Evolutionary conservation across 2,888 invertebrate species (phyloP).

Genomic region (Latrodectus elegans): DNA sequence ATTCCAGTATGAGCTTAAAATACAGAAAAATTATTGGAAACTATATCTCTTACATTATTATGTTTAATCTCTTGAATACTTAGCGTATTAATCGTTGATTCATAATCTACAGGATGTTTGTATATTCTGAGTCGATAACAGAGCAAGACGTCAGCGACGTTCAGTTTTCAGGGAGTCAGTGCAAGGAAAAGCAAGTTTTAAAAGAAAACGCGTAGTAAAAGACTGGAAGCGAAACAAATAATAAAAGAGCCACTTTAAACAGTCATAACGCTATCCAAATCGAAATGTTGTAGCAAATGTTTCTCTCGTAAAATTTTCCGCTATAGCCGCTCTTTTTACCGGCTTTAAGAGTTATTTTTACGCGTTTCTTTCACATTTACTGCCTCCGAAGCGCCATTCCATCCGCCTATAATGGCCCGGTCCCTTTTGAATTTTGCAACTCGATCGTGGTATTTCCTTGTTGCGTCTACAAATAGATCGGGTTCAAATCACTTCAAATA

Average conservation of each 20-base stretch:
- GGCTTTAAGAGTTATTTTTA: slow-evolving; percentile 63
- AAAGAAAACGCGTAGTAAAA: neutral
- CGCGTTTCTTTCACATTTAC: slow-evolving; percentile 59
- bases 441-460: neutral
- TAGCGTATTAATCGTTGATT: too few relatives aligned
- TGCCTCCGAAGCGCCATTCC: slow-evolving; percentile 38
- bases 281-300: slow-evolving; percentile 61
- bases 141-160: too few relatives aligned
- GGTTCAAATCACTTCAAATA: slow-evolving; percentile 51
- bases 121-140: too few relatives aligned
- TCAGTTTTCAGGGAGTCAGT: neutral
- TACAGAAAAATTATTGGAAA: too few relatives aligned
- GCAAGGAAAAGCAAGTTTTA: slow-evolving; percentile 36
- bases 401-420: slow-evolving; percentile 35
- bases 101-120: too few relatives aligned
- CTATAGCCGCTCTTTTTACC: slow-evolving; percentile 48
- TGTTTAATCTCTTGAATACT: too few relatives aligned
- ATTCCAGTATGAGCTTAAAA: too few relatives aligned
- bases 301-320: slow-evolving; percentile 54
- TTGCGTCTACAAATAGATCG: slow-evolving; percentile 34
- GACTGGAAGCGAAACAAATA: slow-evolving; percentile 22
- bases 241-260: slow-evolving; percentile 56
- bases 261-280: slow-evolving; percentile 57
- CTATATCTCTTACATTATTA: too few relatives aligned
- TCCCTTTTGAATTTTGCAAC: slow-evolving; percentile 56